Base-by-base conservation (phyloP, 2,113 vertebrate species). In the Oenanthe oenanthe region DNA sequence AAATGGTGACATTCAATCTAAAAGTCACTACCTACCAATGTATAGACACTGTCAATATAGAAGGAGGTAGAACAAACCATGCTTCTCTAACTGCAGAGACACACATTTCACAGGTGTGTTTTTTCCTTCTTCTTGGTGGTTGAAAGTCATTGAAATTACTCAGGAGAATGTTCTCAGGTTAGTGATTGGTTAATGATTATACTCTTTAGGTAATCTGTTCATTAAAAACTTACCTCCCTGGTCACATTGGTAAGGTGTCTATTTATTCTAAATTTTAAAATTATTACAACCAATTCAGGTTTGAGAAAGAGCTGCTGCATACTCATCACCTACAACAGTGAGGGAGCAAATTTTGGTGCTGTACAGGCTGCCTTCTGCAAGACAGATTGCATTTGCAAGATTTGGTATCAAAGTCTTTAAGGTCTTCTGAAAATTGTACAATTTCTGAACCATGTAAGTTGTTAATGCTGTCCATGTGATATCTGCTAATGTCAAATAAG, bases 281-380 rank as follows among this genome's bases (percentile, higher is more conserved):
- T 32, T 0, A 2, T 77, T 75, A 15, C 24, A 34, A 38, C 5
- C 10, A 57, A 19, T 61, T 61, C 12, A 50, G 0, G 1, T 82
- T 77, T 79, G 54, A 83, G 58, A 53, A 19, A 57, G 36, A 80
- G 10, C 13, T 87, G 19, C 38, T 78, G 34, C 29, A 25, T 71
- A 12, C 29, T 78, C 22, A 25, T 9, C 34, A 84, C 10, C 19
- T 65, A 5, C 15, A 48, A 34, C 31, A 63, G 14, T 9, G n/a
- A 43, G 60, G 11, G 45, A 56, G 12, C 26, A 34, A 50, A 28
- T 74, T 58, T n/a, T 77, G 17, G 25, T 87, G 19, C 32, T 78
- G 3, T 45, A 14, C 18, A 3, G 9, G 29, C 26, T 87, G 38
- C 26, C 16, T 77, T 91, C 47, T 70, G 21, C 50, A 73, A 58